Base-by-base conservation (phyloP, 1,140 invertebrate genomes). In the Papilio polyxenes region DNA sequence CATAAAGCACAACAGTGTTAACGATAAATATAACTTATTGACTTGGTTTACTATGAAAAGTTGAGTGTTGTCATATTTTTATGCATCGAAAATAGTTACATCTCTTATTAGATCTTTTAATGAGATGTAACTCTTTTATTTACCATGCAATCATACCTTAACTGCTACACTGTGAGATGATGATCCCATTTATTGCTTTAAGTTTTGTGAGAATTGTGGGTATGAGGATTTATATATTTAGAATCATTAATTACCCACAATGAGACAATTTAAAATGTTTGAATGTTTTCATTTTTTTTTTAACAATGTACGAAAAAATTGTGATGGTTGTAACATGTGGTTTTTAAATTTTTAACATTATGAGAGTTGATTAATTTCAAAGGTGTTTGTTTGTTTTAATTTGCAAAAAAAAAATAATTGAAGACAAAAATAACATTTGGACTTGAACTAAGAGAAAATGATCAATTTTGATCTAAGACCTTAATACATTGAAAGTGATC, bases 401-500 rank as follows among this genome's bases (percentile, higher is more conserved):
- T 44, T 7, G 3, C 40, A 40, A 40, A 2, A 40, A 40, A 40
- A 40, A 40, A 3, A 6, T n/a, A 40, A 40, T 69, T 11, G 2
- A 72, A 72, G 13, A 17, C 31, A 37, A 37, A 69, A 31, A 31
- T 69, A 69, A 37, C 13, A 17, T 37, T 72, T 72, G 2, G 13
- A 37, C 11, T 31, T 65, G 23, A 2, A 4, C 13, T 65, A 23
- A 65, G 62, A 9, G 56, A n/a, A 59, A 11, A 59, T 11, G 62
- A 10, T 31, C 8, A 31, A 23, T 6, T 31, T 31, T 65, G 20
- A 23, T 65, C n/a, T 31, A 65, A 13, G 20, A 40, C 13, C 31
- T 15, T 65, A 69, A 72, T 40, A 72, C 40, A 40, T 37, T 72
- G 65, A 23, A 72, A 15, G 40, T 72, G 65, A 72, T 72, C 65